Evolutionary conservation across 2,888 invertebrate species (phyloP), one percentile per base, ranked within the genome.

Genomic region (Homarus gammarus): DNA sequence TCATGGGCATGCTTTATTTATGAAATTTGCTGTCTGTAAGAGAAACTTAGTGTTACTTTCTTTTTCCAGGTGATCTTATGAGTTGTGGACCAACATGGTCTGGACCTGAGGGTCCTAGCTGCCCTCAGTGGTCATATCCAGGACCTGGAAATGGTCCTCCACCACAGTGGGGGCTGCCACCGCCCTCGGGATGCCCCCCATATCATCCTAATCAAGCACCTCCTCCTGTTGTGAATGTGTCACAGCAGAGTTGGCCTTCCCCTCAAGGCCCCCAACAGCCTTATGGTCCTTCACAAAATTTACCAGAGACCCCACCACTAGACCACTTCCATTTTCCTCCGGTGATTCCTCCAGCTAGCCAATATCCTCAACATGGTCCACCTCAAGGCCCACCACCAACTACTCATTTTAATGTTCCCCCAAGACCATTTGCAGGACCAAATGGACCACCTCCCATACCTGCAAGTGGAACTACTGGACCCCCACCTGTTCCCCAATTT

Each of bases 1-100:
- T n/a, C n/a, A n/a, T n/a, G n/a, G n/a, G n/a, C n/a, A n/a, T n/a
- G n/a, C n/a, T n/a, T n/a, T n/a, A n/a, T n/a, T n/a, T n/a, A n/a
- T n/a, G n/a, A n/a, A n/a, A n/a, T n/a, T n/a, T n/a, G n/a, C n/a
- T n/a, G n/a, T n/a, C n/a, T n/a, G n/a, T n/a, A n/a, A n/a, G n/a
- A n/a, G n/a, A n/a, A n/a, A n/a, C n/a, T n/a, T n/a, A n/a, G n/a
- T n/a, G n/a, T n/a, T 44, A 44, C 44, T 61, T 8, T 27, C 27
- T 72, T 72, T 8, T 38, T 72, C 38, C 22, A 78, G 78, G 56
- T 56, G 78, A 56, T 18, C 6, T 56, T 18, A 78, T 78, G 78
- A 78, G 78, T 78, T 49, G 22, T 36, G 78, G 78, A 56, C 56
- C 51, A 78, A 10, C 78, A 56, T 78, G 78, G 78, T 18, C 78